Evolutionary conservation across 2,797 vertebrate genomes (phyloP).

Genomic region (Melanotaenia boesemani): DNA sequence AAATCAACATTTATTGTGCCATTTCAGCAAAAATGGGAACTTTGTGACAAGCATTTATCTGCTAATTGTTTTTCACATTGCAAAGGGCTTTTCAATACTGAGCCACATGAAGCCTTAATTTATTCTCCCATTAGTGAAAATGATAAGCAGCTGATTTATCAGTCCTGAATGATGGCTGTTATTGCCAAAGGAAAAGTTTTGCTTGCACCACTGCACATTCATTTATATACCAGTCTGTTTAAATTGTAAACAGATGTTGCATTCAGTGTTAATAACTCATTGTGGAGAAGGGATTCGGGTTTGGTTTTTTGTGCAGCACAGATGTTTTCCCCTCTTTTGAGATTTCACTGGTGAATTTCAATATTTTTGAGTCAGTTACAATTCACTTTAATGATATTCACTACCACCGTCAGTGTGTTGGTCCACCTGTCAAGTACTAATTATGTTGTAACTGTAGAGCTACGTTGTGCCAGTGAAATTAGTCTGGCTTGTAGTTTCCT

Average conservation of each 20-base stretch:
- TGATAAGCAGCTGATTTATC: constrained; percentile 60
- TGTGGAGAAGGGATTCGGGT: constrained; percentile 37
- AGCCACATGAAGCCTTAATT: constrained; percentile 54
- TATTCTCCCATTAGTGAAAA: constrained; percentile 62
- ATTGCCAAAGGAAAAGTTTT: constrained; percentile 62
- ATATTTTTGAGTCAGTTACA: constrained; percentile 55
- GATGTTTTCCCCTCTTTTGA: constrained; percentile 42
- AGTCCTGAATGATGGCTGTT: constrained; percentile 53
- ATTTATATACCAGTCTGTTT: constrained; percentile 41
- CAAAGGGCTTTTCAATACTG: constrained; percentile 34
- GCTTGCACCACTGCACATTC: constrained; percentile 36
- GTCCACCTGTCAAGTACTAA: constrained; percentile 27
- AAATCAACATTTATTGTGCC: constrained; percentile 3
- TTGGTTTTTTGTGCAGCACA: constrained; percentile 48
- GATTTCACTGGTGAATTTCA: constrained; percentile 62
- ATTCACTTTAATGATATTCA: constrained; percentile 36
- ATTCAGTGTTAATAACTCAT: constrained; percentile 55
- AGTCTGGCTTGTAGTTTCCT: constrained; percentile 16
- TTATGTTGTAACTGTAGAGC: constrained; percentile 10
- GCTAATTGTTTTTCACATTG: constrained; percentile 30
- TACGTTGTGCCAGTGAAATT: constrained; percentile 12
- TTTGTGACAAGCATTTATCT: constrained; percentile 23
- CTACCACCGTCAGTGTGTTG: neutral
- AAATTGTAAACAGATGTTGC: constrained; percentile 75
- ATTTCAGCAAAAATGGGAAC: constrained; percentile 7